Evolutionary conservation across 2,888 invertebrate genomes (phyloP), one percentile per base, ranked within the genome.

Genomic region (Cylloceria caligata): DNA sequence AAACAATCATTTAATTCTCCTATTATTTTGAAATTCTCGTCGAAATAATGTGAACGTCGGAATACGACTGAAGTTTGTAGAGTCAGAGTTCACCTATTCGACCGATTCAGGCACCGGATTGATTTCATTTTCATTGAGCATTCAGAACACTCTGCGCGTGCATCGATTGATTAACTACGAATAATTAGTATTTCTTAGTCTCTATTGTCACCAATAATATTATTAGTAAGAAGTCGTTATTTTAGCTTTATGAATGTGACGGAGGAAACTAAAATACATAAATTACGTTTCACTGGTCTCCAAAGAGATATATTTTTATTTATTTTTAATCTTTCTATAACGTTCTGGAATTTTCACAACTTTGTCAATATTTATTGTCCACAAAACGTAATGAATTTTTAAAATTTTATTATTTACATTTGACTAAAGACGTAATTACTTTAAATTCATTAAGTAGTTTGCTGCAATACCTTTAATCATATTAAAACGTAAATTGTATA

Each of bases 191-290:
- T 71, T 55, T 71, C 57, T 39, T 19, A 27, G 71, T 45, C 27
- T 7, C 42, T 60, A 57, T 71, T 57, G 42, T 42, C 57, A 45
- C 45, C 24, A 45, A 57, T 42, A n/a, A 71, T 45, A 71, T 60
- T 71, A 42, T 71, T 57, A 42, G 21, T 11, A 4, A 34, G 16
- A 5, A 13, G 21, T 47, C 47, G 49, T 72, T 73, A 72, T 72
- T 73, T 60, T 55, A 36, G n/a, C 13, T 62, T 69, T 36, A 62
- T n/a, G n/a, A n/a, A n/a, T n/a, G n/a, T n/a, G n/a, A n/a, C n/a
- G n/a, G n/a, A n/a, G n/a, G n/a, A n/a, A n/a, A n/a, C n/a, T n/a
- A n/a, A n/a, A n/a, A n/a, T n/a, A n/a, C n/a, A n/a, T n/a, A n/a
- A n/a, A 45, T 49, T 62, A 21, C 21, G 2, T 49, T 42, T 27